Evolutionary conservation across 2,888 invertebrate genomes (phyloP).

Genomic region (Mesorhabditis belari): DNA sequence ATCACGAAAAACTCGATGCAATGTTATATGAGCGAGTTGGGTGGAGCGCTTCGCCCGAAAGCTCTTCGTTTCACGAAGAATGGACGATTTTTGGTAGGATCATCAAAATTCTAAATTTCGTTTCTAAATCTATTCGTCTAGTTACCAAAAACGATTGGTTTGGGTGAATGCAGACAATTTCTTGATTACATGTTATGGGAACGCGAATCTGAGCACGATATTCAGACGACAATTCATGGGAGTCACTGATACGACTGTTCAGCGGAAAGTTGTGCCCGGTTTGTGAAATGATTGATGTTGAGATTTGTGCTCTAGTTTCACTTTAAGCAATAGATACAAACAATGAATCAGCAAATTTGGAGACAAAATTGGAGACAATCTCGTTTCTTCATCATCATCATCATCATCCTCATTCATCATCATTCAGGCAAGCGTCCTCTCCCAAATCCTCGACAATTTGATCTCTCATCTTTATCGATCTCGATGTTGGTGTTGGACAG

Average conservation of each 20-base stretch:
- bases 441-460: background rate
- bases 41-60: conserved; percentile 15
- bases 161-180: conserved; percentile 24
- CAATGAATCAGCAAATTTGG: too few species aligned
- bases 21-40: conserved; percentile 14
- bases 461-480: conserved; percentile 3
- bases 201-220: conserved; percentile 5
- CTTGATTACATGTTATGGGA: conserved; percentile 14
- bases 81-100: conserved; percentile 3
- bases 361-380: too few species aligned
- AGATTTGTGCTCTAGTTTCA: too few species aligned
- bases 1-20: conserved; percentile 1
- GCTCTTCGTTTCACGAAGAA: conserved; percentile 2
- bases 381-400: too few species aligned
- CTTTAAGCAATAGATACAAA: too few species aligned
- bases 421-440: background rate
- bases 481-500: conserved; percentile 17
- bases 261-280: too few species aligned
- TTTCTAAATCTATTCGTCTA: too few species aligned
- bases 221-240: conserved; percentile 25
- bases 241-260: conserved; percentile 6
- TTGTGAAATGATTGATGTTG: too few species aligned
- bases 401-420: too few species aligned
- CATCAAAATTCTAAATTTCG: too few species aligned
- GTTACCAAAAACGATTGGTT: too few species aligned